Percentiles rank a stretch among this genome's conserved stretches.
Conservation (phyloP, 2,797 vertebrate species). For the Syndactyla subalaris region DNA sequence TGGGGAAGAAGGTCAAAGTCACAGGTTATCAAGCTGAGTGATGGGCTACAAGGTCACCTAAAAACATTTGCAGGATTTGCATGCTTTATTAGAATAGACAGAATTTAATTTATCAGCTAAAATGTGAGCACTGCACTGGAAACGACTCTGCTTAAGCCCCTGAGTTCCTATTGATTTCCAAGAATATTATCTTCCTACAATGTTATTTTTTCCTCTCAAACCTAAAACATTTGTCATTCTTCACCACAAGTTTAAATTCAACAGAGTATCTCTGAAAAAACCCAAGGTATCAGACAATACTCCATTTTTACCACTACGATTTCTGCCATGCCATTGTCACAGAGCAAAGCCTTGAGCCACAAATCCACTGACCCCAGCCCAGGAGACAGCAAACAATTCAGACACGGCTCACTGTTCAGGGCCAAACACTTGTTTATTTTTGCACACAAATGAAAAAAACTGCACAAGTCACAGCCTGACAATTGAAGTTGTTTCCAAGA, state of each 20-base stretch:
- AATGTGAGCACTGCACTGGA: background rate
- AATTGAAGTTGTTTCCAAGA: background rate
- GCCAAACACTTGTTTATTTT: background rate
- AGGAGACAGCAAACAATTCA: background rate
- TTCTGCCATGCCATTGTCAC: background rate
- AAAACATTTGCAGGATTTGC: background rate
- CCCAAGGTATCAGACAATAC: background rate
- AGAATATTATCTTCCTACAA: background rate
- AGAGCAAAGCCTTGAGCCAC: background rate
- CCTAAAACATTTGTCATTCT: background rate
- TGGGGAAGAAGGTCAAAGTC: background rate
- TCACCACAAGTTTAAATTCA: background rate
- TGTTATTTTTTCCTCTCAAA: background rate
- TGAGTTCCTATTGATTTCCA: background rate
- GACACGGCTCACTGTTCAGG: background rate
- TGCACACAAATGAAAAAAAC: background rate
- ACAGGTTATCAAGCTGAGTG: background rate
- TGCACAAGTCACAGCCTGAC: background rate
- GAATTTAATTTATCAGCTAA: background rate
- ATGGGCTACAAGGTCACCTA: background rate
- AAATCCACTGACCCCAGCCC: background rate
- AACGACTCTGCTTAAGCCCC: background rate
- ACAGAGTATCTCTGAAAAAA: background rate
- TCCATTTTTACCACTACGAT: background rate
- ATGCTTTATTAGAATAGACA: background rate